Conservation (phyloP, 2,888 invertebrate genomes). For the Caenorhabditis uteleia region DNA sequence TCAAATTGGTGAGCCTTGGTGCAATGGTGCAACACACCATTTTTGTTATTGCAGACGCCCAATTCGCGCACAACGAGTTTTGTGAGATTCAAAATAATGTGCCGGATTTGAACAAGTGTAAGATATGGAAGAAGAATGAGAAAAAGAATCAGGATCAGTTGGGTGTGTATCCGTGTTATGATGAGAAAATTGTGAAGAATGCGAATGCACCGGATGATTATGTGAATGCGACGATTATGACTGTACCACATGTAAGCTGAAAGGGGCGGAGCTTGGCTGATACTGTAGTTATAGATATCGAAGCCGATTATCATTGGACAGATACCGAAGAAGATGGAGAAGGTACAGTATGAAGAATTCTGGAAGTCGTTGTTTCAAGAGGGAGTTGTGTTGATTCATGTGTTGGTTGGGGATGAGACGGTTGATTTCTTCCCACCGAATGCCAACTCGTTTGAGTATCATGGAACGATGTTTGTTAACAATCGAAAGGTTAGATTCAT, state of each 20-base stretch:
- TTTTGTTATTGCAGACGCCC: no score
- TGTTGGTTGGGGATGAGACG: slow-evolving; percentile 20
- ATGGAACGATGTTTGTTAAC: slow-evolving; percentile 34
- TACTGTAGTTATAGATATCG: neutral
- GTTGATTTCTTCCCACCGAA: slow-evolving; percentile 26
- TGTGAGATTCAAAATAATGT: no score
- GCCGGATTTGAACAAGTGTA: no score
- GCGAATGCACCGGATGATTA: slow-evolving; percentile 17
- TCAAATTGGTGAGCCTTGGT: no score
- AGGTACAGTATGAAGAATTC: slow-evolving; percentile 18
- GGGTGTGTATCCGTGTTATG: slow-evolving; percentile 27
- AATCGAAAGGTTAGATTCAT: slow-evolving; percentile 26
- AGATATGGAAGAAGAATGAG: slow-evolving; percentile 25
- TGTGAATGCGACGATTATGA: slow-evolving; percentile 18
- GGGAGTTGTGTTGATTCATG: slow-evolving; percentile 18
- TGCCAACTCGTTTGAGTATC: slow-evolving; percentile 8
- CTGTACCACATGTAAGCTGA: slow-evolving; percentile 12
- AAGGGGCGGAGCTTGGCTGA: no score
- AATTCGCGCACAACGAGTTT: no score
- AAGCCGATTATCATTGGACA: slow-evolving; percentile 23
- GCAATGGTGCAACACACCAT: no score
- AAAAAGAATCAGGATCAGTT: slow-evolving; percentile 23
- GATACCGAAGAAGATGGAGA: slow-evolving; percentile 20
- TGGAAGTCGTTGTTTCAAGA: slow-evolving; percentile 30
- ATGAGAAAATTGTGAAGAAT: slow-evolving; percentile 22